Conservation (phyloP, 2,113 vertebrate genomes). For the Scatophagus argus region DNA sequence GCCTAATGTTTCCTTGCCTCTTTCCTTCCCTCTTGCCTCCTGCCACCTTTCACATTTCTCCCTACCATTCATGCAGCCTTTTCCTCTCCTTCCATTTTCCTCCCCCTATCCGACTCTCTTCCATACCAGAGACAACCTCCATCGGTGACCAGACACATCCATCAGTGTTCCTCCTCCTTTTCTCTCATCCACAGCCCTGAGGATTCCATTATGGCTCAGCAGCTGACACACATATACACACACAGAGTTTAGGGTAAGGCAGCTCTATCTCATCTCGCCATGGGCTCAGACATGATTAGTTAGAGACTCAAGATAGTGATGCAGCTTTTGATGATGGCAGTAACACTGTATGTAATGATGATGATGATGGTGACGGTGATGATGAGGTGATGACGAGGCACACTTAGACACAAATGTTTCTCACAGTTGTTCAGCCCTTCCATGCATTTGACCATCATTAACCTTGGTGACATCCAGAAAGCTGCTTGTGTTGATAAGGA, state of each 20-base stretch:
- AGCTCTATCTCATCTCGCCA: constrained; percentile 56
- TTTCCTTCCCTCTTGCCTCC: constrained; percentile 10
- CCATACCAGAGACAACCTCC: constrained; percentile 60
- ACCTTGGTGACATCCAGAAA: constrained; percentile 24
- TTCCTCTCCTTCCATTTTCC: not conserved
- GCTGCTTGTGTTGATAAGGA: constrained; percentile 9
- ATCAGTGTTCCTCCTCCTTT: constrained; percentile 66
- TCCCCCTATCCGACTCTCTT: constrained; percentile 18
- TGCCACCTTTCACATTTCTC: constrained; percentile 12
- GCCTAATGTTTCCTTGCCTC: not conserved
- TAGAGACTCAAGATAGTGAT: constrained; percentile 54
- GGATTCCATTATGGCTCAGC: constrained; percentile 74
- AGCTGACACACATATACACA: constrained; percentile 21
- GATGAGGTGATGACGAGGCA: constrained; percentile 48
- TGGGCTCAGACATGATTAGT: constrained; percentile 63
- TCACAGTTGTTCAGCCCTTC: not conserved
- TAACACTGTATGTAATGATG: constrained; percentile 26
- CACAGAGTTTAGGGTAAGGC: constrained; percentile 40
- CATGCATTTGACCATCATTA: constrained; percentile 23
- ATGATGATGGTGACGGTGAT: constrained; percentile 12
- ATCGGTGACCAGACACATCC: constrained; percentile 74
- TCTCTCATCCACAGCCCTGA: constrained; percentile 66
- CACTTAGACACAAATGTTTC: constrained; percentile 40
- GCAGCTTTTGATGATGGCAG: constrained; percentile 40
- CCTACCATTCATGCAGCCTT: constrained; percentile 4